Evolutionary conservation across 2,113 vertebrate genomes (phyloP).

Genomic region (Onychorhynchus coronatus): DNA sequence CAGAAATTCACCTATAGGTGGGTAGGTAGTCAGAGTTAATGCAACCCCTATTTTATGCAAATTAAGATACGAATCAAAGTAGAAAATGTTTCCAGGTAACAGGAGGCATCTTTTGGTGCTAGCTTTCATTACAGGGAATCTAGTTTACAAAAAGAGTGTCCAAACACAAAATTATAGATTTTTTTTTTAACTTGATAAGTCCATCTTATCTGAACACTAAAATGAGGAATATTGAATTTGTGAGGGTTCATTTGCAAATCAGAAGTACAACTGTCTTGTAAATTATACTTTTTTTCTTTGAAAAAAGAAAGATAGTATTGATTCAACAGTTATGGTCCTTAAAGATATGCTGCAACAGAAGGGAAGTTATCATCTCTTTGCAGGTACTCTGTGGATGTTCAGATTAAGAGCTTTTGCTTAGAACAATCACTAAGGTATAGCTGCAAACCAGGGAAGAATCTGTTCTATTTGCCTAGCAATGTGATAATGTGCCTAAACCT

Average conservation of each 20-base stretch:
- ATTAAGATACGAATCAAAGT: background rate
- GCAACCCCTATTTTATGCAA: background rate
- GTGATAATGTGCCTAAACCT: background rate
- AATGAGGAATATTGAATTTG: background rate
- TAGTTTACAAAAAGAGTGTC: background rate
- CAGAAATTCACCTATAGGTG: background rate
- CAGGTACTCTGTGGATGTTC: background rate
- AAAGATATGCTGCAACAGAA: background rate
- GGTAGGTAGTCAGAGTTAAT: background rate
- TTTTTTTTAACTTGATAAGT: background rate
- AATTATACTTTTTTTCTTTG: background rate
- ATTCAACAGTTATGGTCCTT: background rate
- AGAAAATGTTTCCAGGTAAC: background rate
- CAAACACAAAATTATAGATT: background rate
- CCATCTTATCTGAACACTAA: background rate
- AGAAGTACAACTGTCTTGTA: background rate
- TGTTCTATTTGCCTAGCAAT: background rate
- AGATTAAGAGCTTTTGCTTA: background rate
- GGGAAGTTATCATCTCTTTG: background rate
- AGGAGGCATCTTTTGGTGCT: background rate
- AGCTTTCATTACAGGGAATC: background rate
- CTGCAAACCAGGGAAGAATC: background rate
- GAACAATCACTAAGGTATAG: background rate
- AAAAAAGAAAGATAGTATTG: background rate
- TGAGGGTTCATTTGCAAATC: background rate